phyloP scores from a whole-genome alignment of 2,888 invertebrate species.

The Eilema caniola region DNA sequence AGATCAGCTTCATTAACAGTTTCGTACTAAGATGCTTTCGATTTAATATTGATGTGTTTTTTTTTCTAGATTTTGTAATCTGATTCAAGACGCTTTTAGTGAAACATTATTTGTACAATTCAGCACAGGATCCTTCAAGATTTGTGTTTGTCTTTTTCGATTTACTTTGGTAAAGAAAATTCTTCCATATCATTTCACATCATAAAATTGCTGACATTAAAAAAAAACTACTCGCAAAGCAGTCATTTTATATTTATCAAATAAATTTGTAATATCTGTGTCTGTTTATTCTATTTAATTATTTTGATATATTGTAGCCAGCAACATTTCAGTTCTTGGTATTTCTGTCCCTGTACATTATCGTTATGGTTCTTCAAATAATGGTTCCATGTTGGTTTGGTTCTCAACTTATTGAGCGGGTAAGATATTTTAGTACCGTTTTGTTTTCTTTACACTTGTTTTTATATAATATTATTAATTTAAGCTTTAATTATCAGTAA shows the following conservation, averaged over 20 bases:
- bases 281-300: not conserved
- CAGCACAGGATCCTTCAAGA: slow-evolving; percentile 66
- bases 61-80: slow-evolving; percentile 62
- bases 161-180: slow-evolving; percentile 67
- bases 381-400: slow-evolving; percentile 76
- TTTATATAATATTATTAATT: too few species aligned
- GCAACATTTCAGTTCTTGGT: slow-evolving; percentile 64
- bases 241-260: not conserved
- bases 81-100: slow-evolving; percentile 67
- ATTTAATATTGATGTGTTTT: not conserved
- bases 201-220: not conserved
- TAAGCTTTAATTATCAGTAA: too few species aligned
- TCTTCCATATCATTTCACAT: not conserved
- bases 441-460: too few species aligned
- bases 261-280: not conserved
- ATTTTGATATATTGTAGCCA: slow-evolving; percentile 59
- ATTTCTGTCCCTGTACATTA: slow-evolving; percentile 67
- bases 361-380: slow-evolving; percentile 67
- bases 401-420: slow-evolving; percentile 67
- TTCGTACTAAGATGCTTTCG: too few species aligned
- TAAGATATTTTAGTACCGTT: slow-evolving; percentile 35
- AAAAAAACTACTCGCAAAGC: not conserved
- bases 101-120: slow-evolving; percentile 68
- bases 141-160: slow-evolving; percentile 72
- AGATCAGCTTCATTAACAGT: too few species aligned